Conservation (phyloP, 2,797 vertebrate species). For the Eupleurogrammus muticus region DNA sequence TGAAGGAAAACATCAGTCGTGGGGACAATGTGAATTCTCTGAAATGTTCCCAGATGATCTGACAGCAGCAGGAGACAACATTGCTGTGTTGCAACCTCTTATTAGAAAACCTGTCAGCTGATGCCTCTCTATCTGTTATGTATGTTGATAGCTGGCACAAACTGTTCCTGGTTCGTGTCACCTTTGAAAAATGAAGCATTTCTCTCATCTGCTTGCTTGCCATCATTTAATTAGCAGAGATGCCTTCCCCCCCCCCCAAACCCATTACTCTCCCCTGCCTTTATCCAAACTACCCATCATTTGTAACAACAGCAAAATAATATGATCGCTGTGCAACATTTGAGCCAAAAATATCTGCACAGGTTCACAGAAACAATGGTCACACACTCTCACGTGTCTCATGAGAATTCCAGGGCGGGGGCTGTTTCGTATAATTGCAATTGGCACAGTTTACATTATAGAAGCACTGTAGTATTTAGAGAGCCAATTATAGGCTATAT, state of each 20-base stretch:
- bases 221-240: conserved; percentile 78
- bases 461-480: background rate
- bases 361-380: conserved; percentile 42
- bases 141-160: conserved; percentile 68
- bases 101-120: conserved; percentile 70
- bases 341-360: conserved; percentile 50
- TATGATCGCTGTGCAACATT: conserved; percentile 51
- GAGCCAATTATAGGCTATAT: background rate
- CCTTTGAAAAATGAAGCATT: conserved; percentile 76
- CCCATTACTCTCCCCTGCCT: conserved; percentile 63
- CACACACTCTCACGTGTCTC: background rate
- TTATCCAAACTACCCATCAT: conserved; percentile 54
- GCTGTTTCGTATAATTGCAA: conserved; percentile 21
- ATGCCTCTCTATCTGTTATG: conserved; percentile 64
- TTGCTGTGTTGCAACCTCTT: conserved; percentile 50
- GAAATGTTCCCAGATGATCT: conserved; percentile 62
- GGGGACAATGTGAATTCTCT: conserved; percentile 36
- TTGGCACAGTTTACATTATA: conserved; percentile 1
- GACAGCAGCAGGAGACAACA: conserved; percentile 71
- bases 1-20: conserved; percentile 57
- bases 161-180: conserved; percentile 65
- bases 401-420: conserved; percentile 27
- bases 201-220: conserved; percentile 63
- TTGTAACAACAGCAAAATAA: conserved; percentile 55
- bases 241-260: conserved; percentile 47